phyloP scores from a whole-genome alignment of 2,888 invertebrate species.

The Lomographa bimaculata region DNA sequence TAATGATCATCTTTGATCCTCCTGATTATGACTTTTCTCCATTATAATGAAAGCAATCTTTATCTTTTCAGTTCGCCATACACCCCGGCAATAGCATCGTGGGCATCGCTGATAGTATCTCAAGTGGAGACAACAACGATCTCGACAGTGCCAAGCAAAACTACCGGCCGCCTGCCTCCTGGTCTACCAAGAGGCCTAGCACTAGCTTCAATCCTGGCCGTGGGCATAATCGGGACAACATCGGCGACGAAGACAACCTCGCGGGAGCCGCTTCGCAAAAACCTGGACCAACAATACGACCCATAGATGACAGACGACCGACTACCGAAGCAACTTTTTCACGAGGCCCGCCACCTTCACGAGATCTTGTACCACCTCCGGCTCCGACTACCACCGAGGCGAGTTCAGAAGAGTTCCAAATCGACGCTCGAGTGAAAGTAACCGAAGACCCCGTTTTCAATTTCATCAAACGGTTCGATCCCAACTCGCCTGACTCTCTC shows the following conservation, averaged over 20 bases:
- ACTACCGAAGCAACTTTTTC: constrained; percentile 11
- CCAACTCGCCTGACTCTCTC: constrained; percentile 62
- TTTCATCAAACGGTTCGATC: constrained; percentile 77
- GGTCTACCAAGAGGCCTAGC: constrained; percentile 71
- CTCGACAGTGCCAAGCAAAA: constrained; percentile 70
- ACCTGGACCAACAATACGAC: constrained; percentile 50
- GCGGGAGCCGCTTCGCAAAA: constrained; percentile 54
- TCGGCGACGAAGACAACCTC: constrained; percentile 38
- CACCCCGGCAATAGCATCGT: constrained; percentile 71
- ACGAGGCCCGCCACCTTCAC: constrained; percentile 48
- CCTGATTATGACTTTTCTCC: no score
- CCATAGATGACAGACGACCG: constrained; percentile 33
- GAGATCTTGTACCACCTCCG: constrained; percentile 54
- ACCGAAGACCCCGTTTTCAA: constrained; percentile 59
- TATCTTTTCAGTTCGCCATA: constrained; percentile 57
- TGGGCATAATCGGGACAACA: constrained; percentile 4
- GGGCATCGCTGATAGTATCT: constrained; percentile 68
- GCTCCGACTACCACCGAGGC: constrained; percentile 49
- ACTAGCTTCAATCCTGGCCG: constrained; percentile 6
- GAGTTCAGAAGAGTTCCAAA: constrained; percentile 47
- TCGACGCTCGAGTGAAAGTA: constrained; percentile 37
- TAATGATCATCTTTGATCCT: no score
- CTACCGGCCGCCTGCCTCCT: constrained; percentile 79
- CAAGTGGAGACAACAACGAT: constrained; percentile 61
- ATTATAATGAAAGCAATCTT: no score